Evolutionary conservation across 1,140 invertebrate species (phyloP), one percentile per base, ranked within the genome.

Genomic region (Leptopilina clavipes): DNA sequence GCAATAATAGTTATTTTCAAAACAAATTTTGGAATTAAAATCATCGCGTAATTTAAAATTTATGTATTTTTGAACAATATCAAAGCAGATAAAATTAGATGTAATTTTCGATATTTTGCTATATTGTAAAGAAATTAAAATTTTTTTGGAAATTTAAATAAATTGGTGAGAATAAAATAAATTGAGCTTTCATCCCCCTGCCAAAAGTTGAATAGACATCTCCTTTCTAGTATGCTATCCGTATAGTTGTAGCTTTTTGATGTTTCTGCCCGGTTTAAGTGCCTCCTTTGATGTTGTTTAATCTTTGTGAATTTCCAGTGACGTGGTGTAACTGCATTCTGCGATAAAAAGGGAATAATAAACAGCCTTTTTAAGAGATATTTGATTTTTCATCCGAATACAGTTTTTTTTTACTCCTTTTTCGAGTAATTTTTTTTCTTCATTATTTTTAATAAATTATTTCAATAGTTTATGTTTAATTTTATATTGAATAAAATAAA

Each of bases 221-320:
- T 83, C 83, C 78, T 71, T 73, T 44, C 73, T 44, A 40, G 71
- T 75, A 85, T 89, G 84, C 56, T 70, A 85, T 73, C 88, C 88
- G 86, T 86, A 85, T 89, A 89, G 81, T 70, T 78, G 73, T 84
- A 86, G 87, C 88, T 89, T 89, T 52, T 89, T 89, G 88, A 89
- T 89, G 87, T 89, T 89, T 87, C 87, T 89, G 84, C 82, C 84
- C 86, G 82, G 81, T 85, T 84, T 82, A 86, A 87, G 86, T 83
- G 56, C 12, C 22, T 18, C 11, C 56, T 65, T 65, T 65, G 56
- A 65, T 25, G 56, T 31, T 84, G 18, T 65, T 40, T 70, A 19
- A 44, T 75, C 17, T 56, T 48, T 71, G 44, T 56, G 22, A 40
- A 65, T 65, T 25, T 65, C 31, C 56, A 25, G 19, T 31, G 25